Base-by-base conservation (phyloP, 1,140 invertebrate species). In the Diorhabda sublineata region DNA sequence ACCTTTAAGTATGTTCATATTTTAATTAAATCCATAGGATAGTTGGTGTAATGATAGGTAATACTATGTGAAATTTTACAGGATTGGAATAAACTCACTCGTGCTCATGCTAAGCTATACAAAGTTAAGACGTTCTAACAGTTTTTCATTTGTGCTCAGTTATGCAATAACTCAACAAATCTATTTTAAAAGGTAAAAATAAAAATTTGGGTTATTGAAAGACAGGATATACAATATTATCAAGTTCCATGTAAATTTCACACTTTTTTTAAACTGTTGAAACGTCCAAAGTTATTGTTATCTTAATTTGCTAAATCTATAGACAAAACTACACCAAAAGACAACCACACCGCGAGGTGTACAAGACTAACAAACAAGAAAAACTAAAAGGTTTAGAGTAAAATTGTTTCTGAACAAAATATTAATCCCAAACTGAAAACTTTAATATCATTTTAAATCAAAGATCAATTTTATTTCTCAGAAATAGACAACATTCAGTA, bases 11-110 rank as follows among this genome's bases (percentile, higher is more conserved):
- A 61, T 61, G 3, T n/a, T 52, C 47, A 52, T 52, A 8, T 52
- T 52, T 52, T 52, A 6, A 8, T 47, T 47, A 42, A 68, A 68
- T 61, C 59, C n/a, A 47, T 61, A 52, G 61, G 11, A 57, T 8
- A 7, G 56, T 41, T 52, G 6, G 47, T 52, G 47, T n/a, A 8
- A n/a, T 52, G 47, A 52, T 52, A 8, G 47, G 47, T 4, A n/a
- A n/a, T 52, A 52, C 47, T 52, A 52, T 52, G 6, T 52, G 6
- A 52, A 6, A 52, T 52, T 52, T 8, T 52, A 47, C 58, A 45
- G 26, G 45, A 60, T 47, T 26, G 61, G 44, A 61, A 8, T 11
- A 45, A 45, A 26, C 26, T 42, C 42, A 47, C n/a, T 11, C 44
- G 56, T 11, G 59, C 60, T n/a, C 67, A 63, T 47, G 47, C 61